Conservation (phyloP, 2,888 invertebrate genomes). For the Pyrocoelia pectoralis region DNA sequence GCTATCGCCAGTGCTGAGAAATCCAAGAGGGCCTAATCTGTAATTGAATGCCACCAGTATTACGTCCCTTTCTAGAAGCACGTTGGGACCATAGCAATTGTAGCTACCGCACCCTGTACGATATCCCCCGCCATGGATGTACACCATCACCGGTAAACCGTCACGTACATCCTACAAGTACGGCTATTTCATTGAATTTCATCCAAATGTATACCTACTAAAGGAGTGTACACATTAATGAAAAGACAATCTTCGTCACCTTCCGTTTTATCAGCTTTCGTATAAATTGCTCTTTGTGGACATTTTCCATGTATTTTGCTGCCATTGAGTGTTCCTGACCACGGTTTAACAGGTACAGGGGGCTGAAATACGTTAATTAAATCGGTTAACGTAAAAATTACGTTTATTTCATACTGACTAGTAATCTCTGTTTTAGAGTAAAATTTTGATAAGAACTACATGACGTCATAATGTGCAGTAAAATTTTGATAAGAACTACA, state of each 20-base stretch:
- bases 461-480: too few relatives aligned
- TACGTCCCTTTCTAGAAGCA: constrained; percentile 73
- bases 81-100: constrained; percentile 74
- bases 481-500: too few relatives aligned
- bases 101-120: constrained; percentile 76
- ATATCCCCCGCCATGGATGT: constrained; percentile 80
- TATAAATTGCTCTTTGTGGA: constrained; percentile 67
- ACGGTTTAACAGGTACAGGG: constrained; percentile 69
- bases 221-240: constrained; percentile 74
- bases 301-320: constrained; percentile 68
- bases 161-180: too few relatives aligned
- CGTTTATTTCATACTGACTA: too few relatives aligned
- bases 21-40: constrained; percentile 55
- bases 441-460: too few relatives aligned
- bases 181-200: too few relatives aligned
- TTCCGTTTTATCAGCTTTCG: constrained; percentile 55
- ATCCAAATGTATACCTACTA: too few relatives aligned
- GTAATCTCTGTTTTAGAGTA: too few relatives aligned
- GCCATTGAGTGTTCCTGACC: constrained; percentile 71
- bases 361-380: constrained; percentile 59
- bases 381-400: neutral
- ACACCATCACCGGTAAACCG: constrained; percentile 74
- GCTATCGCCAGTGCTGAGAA: constrained; percentile 53
- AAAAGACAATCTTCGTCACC: constrained; percentile 87
- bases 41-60: constrained; percentile 62